Evolutionary conservation across 2,797 vertebrate genomes (phyloP).

Genomic region (Gymnocypris eckloni): DNA sequence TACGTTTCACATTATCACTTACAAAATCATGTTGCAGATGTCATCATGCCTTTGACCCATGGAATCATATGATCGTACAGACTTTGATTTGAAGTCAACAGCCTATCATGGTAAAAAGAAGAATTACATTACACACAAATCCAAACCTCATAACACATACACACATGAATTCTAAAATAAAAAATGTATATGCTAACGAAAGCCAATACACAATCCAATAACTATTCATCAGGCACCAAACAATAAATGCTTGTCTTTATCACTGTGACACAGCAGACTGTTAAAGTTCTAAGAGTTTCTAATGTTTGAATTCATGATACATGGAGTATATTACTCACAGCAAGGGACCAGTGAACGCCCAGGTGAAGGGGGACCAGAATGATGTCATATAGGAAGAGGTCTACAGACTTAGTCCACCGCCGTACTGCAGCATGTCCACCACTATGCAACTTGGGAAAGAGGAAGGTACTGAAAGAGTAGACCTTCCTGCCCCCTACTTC

Average conservation of each 20-base stretch:
- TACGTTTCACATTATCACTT: conserved; percentile 69
- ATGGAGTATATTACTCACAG: conserved; percentile 71
- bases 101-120: conserved; percentile 74
- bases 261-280: neutral
- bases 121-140: neutral
- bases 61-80: conserved; percentile 89
- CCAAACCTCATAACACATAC: neutral
- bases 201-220: neutral
- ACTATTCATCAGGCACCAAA: neutral
- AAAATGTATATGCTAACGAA: neutral
- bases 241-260: neutral
- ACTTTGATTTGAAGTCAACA: conserved; percentile 83
- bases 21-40: conserved; percentile 87
- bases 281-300: neutral
- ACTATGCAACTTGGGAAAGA: conserved; percentile 85
- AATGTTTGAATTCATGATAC: neutral
- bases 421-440: conserved; percentile 84
- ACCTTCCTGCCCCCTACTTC: conserved; percentile 74
- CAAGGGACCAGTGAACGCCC: conserved; percentile 88
- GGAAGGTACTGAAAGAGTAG: conserved; percentile 92
- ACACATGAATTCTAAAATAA: neutral
- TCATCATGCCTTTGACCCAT: conserved; percentile 86
- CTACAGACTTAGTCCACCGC: conserved; percentile 91
- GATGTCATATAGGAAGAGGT: conserved; percentile 87
- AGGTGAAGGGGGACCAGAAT: conserved; percentile 90